phyloP scores from a whole-genome alignment of 2,797 vertebrate genomes.

The Xyrichtys novacula region DNA sequence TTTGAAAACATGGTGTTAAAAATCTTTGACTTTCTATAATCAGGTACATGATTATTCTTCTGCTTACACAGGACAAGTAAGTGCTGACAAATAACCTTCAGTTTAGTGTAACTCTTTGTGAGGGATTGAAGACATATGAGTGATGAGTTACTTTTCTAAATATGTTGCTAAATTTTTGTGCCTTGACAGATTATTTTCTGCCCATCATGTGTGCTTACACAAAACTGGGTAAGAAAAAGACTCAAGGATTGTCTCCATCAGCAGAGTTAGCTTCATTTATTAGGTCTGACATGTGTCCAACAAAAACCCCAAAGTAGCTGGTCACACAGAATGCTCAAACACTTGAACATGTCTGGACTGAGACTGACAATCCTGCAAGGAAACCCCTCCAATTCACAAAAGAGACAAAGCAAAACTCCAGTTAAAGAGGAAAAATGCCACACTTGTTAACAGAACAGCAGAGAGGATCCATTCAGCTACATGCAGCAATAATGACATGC shows the following conservation, averaged over 20 bases:
- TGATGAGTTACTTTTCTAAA: neutral
- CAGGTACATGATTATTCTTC: too few relatives aligned
- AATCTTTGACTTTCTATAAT: too few relatives aligned
- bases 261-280: slow-evolving; percentile 60
- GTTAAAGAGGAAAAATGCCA: neutral
- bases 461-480: neutral
- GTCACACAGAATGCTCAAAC: slow-evolving; percentile 37
- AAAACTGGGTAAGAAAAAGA: slow-evolving; percentile 11
- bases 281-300: slow-evolving; percentile 36
- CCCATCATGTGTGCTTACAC: neutral
- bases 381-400: slow-evolving; percentile 11
- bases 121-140: too few relatives aligned
- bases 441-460: slow-evolving; percentile 19
- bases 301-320: slow-evolving; percentile 27
- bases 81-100: too few relatives aligned
- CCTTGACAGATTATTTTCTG: neutral
- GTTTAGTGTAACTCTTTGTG: too few relatives aligned
- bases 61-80: too few relatives aligned
- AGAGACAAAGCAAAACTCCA: neutral
- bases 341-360: slow-evolving; percentile 1
- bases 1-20: too few relatives aligned
- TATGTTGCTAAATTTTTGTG: neutral
- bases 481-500: slow-evolving; percentile 16
- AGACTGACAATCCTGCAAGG: neutral
- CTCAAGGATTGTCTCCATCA: neutral